Percentiles rank a stretch among this genome's conserved stretches.
Conservation (phyloP, 2,888 invertebrate genomes). For the Chydorus sphaericus region DNA sequence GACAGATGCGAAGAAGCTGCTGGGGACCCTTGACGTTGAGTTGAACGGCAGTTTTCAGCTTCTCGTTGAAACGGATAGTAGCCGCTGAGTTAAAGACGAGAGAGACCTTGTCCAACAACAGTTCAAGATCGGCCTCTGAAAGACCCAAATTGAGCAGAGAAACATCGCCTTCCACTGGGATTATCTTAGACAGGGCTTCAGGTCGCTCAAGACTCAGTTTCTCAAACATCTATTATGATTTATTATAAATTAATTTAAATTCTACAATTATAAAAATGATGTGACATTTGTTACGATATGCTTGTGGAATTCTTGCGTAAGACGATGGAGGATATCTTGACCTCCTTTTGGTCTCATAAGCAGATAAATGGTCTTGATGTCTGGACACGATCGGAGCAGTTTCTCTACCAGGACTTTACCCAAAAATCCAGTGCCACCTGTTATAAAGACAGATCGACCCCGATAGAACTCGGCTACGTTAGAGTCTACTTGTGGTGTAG, state of each 20-base stretch:
- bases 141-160: conserved; percentile 28
- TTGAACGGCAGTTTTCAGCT: conserved; percentile 37
- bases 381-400: conserved; percentile 35
- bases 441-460: conserved; percentile 54
- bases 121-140: conserved; percentile 27
- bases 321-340: conserved; percentile 29
- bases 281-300: no score
- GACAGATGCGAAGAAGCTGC: conserved; percentile 37
- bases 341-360: conserved; percentile 35
- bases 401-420: conserved; percentile 43
- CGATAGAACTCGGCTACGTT: conserved; percentile 51
- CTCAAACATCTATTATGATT: conserved; percentile 31
- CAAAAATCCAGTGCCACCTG: conserved; percentile 43
- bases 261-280: no score
- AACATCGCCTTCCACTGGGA: conserved; percentile 32
- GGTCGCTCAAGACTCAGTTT: conserved; percentile 26
- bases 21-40: conserved; percentile 42
- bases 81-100: conserved; percentile 47
- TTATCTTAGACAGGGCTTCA: conserved; percentile 25
- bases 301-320: conserved; percentile 31
- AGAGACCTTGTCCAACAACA: conserved; percentile 30
- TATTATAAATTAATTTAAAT: neutral
- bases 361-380: conserved; percentile 32
- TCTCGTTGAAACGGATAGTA: conserved; percentile 44
- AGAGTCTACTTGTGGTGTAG: no score